A percentile compares a stretch with the other conserved stretches of the same genome.
phyloP scores from a whole-genome alignment of 2,113 vertebrate genomes.

The Agelaius tricolor region DNA sequence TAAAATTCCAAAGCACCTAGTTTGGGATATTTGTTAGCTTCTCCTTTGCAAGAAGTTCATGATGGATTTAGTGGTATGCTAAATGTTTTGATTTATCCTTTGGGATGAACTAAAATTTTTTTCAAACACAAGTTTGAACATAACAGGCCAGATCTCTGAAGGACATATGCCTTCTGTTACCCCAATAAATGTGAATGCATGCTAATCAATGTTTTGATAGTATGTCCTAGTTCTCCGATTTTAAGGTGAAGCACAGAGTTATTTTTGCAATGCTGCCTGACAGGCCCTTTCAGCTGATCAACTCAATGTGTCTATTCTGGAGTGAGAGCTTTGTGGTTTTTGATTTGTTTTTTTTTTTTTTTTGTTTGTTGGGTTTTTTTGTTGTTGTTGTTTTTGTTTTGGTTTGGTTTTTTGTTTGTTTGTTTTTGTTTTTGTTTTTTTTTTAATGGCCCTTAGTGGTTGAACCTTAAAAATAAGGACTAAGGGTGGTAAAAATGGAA shows the following conservation, averaged over 20 bases:
- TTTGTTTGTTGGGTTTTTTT: not conserved
- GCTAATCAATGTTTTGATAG: not conserved
- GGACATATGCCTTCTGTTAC: not conserved
- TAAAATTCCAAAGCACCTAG: not conserved
- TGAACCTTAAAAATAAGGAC: constrained; percentile 25
- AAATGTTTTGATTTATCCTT: not conserved
- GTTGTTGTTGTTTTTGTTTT: too few species aligned
- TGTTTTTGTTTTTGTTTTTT: not conserved
- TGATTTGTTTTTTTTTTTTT: too few species aligned
- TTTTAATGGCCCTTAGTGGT: fast-evolving
- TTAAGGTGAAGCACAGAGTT: not conserved
- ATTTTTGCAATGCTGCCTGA: not conserved
- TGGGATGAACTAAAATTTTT: not conserved
- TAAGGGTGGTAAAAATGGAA: constrained; percentile 7
- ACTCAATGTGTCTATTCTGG: not conserved
- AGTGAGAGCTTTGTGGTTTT: not conserved
- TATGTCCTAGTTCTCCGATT: not conserved
- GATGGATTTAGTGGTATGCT: not conserved
- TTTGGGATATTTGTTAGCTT: not conserved
- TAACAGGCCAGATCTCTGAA: not conserved
- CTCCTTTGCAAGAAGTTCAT: not conserved
- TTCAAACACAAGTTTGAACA: not conserved
- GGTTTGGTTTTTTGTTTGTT: not conserved
- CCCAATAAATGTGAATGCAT: not conserved
- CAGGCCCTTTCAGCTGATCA: not conserved